phyloP scores from a whole-genome alignment of 2,113 vertebrate species.

The pig (Sus scrofa) region T2T-Sscrofa CM000830.6:75899001-75899500 shows the following conservation, averaged over 20 bases:
- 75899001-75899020: conserved; percentile 15
- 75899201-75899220: neutral
- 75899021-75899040: neutral
- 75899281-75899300: neutral
- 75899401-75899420: neutral
- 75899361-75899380: neutral
- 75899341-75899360: neutral
- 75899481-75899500: neutral
- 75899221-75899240: neutral
- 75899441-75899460: neutral
- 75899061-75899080: conserved; percentile 23
- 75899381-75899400: neutral
- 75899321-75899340: neutral
- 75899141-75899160: neutral
- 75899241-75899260: neutral
- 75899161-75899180: neutral
- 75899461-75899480: neutral
- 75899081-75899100: neutral
- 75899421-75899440: neutral
- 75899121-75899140: neutral
- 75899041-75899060: neutral
- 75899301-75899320: neutral
- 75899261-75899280: neutral
- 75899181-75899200: neutral
- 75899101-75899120: neutral